Evolutionary conservation across 2,888 invertebrate genomes (phyloP), one percentile per base, ranked within the genome.

Genomic region (Monochamus alternatus): DNA sequence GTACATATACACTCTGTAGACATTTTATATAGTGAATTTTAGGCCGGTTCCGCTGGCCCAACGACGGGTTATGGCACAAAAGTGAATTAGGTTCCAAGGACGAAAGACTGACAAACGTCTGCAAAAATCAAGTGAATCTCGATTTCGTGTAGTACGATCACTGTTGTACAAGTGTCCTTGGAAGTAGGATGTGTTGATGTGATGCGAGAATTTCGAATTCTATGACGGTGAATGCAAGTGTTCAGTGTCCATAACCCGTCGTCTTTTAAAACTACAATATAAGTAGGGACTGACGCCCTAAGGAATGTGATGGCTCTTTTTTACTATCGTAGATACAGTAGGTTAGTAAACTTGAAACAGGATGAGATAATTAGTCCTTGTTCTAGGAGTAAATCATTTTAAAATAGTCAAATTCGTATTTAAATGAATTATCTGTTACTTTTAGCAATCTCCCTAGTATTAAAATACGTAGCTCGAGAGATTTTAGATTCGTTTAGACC

Each of bases 221-320:
- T 65, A 64, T 44, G 51, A 12, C 52, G 60, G 31, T 51, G 70
- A 9, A 47, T 31, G 47, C 58, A 30, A 44, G 68, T 69, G 68
- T 69, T 69, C 59, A 67, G 59, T 43, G 68, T 58, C 44, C 47
- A 60, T 63, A 63, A 63, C 63, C 71, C 71, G 63, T 63, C 62
- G 71, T 47, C 44, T 68, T 44, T 74, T 66, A 66, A 55, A 44
- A 64, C 60, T 81, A 81, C 81, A 78, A 77, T 83, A 81, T 77
- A 80, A 78, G 80, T 86, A 85, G 87, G 87, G 86, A 87, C 85
- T 87, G 87, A 87, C 80, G 85, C 87, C 87, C 88, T 84, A 85
- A 84, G 86, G 87, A 88, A 85, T 88, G 88, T 89, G 88, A 88
- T 88, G 87, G 87, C 84, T 87, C 87, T 88, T 88, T 88, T 88